Conservation (phyloP, 2,888 invertebrate genomes). For the Plagodis dolabraria region DNA sequence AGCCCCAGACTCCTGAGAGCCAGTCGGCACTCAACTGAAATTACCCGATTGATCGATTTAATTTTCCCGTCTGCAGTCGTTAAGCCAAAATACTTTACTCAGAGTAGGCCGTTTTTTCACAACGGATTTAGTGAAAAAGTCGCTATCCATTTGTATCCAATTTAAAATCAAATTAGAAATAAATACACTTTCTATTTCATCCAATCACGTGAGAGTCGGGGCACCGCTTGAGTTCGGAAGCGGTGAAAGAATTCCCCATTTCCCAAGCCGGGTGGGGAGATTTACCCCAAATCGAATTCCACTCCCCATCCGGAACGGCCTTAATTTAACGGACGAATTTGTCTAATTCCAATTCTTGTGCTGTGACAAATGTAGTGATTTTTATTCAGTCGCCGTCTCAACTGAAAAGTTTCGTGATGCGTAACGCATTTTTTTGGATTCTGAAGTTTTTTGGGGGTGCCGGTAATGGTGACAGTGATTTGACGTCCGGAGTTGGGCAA, state of each 20-base stretch:
- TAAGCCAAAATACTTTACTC: slow-evolving; percentile 64
- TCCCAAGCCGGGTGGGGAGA: slow-evolving; percentile 65
- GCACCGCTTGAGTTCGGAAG: slow-evolving; percentile 59
- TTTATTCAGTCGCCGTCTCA: slow-evolving; percentile 69
- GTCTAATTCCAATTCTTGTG: slow-evolving; percentile 83
- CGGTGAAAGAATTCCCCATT: slow-evolving; percentile 65
- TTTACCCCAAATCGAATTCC: slow-evolving; percentile 81
- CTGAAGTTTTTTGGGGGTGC: slow-evolving; percentile 22
- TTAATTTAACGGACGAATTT: slow-evolving; percentile 84
- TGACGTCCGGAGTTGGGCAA: slow-evolving; percentile 1
- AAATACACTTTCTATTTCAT: slow-evolving; percentile 77
- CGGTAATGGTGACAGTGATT: slow-evolving; percentile 24
- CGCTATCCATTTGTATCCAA: slow-evolving; percentile 78
- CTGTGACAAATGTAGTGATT: slow-evolving; percentile 82
- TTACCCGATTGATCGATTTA: slow-evolving; percentile 62
- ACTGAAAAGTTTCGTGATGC: slow-evolving; percentile 44
- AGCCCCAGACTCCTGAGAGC: slow-evolving; percentile 15
- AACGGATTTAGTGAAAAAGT: slow-evolving; percentile 64
- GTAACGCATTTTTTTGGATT: slow-evolving; percentile 42
- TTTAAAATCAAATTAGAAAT: slow-evolving; percentile 82
- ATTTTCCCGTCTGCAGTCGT: slow-evolving; percentile 58
- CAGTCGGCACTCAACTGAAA: slow-evolving; percentile 39
- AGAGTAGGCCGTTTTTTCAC: slow-evolving; percentile 48
- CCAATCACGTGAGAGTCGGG: slow-evolving; percentile 72
- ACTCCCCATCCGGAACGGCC: slow-evolving; percentile 70